phyloP scores from a whole-genome alignment of 1,140 invertebrate genomes.

The Brachionus asplanchnoidis region DNA sequence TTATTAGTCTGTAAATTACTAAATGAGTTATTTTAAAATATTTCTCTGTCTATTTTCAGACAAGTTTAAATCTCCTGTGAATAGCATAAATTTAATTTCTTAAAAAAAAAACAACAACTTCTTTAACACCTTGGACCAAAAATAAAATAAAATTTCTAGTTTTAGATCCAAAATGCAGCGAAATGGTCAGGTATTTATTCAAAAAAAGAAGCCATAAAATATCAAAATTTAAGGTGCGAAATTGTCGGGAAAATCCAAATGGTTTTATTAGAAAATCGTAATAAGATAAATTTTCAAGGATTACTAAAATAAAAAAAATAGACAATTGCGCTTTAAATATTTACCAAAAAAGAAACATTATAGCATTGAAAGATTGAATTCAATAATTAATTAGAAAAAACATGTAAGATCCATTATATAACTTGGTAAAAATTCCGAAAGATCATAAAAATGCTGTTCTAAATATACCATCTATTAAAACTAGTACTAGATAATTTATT shows the following conservation, averaged over 20 bases:
- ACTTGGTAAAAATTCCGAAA: not conserved
- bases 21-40: not conserved
- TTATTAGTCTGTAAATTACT: not conserved
- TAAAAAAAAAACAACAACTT: not conserved
- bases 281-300: not conserved
- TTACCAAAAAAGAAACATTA: not conserved
- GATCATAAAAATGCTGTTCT: not conserved
- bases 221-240: not conserved
- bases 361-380: not conserved
- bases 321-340: not conserved
- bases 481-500: not conserved
- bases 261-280: not conserved
- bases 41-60: not conserved
- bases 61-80: not conserved
- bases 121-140: not conserved
- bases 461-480: not conserved
- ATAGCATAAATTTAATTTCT: not conserved
- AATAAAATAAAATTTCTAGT: not conserved
- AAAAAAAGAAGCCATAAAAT: not conserved
- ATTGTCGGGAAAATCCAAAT: not conserved
- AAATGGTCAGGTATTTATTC: not conserved
- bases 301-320: not conserved
- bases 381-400: not conserved
- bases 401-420: not conserved
- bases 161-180: not conserved